phyloP scores from a whole-genome alignment of 2,113 vertebrate species.

The Scatophagus argus region DNA sequence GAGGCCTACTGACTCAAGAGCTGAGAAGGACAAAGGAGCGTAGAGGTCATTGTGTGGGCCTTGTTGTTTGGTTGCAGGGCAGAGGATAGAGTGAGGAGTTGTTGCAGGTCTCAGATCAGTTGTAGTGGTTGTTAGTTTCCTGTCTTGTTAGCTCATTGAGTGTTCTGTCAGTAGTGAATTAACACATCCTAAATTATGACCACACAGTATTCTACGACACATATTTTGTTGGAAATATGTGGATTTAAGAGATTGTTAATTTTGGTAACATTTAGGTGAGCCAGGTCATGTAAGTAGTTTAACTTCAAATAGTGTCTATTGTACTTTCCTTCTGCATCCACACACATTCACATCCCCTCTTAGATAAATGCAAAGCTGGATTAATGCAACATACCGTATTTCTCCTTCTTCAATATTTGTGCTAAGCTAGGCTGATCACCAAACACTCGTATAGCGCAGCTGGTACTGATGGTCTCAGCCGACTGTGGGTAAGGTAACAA shows the following conservation, averaged over 20 bases:
- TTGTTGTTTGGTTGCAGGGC: not conserved
- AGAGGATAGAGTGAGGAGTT: not conserved
- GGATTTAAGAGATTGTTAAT: not conserved
- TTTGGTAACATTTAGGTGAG: not conserved
- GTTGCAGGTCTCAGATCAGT: not conserved
- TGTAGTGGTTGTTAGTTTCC: not conserved
- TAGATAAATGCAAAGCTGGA: not conserved
- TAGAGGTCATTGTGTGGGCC: slow-evolving; percentile 29
- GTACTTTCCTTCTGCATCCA: too few relatives aligned
- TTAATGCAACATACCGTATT: not conserved
- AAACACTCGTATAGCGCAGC: not conserved
- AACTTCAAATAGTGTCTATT: not conserved
- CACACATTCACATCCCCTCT: too few relatives aligned
- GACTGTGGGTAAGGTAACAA: not conserved
- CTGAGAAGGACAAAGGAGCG: not conserved
- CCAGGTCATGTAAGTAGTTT: not conserved
- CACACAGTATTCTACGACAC: not conserved
- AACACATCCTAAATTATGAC: not conserved
- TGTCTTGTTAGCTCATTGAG: not conserved
- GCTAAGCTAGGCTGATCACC: not conserved
- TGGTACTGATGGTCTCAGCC: not conserved
- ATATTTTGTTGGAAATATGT: not conserved
- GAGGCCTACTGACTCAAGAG: not conserved
- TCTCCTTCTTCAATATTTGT: not conserved
- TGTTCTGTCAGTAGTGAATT: not conserved